A percentile compares a stretch with the other conserved stretches of the same genome.
These are phyloP conservation scores for Aix galericulata DNA, from an alignment of 2,113 vertebrate genomes.

Conservation along the genomic window DNA sequence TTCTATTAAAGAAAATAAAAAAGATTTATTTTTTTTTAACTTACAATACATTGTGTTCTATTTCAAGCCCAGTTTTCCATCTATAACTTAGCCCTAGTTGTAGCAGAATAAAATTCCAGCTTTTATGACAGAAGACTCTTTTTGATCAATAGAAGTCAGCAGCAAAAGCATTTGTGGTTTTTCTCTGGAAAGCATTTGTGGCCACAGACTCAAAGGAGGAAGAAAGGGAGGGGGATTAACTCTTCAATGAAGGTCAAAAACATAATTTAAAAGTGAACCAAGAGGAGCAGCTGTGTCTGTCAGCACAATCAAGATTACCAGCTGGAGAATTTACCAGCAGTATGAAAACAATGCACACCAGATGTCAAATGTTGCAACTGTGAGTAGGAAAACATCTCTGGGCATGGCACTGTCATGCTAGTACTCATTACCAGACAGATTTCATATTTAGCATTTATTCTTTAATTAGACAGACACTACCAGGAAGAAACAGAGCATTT, in stretches of 20 bases:
- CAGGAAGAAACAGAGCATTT: slow-evolving; percentile 39
- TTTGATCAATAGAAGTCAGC: slow-evolving; percentile 72
- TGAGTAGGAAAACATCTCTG: slow-evolving; percentile 51
- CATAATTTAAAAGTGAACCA: slow-evolving; percentile 77
- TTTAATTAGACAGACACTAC: slow-evolving; percentile 31
- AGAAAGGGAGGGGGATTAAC: slow-evolving; percentile 75
- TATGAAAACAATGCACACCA: slow-evolving; percentile 78
- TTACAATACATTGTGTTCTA: slow-evolving; percentile 37
- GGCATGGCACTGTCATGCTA: slow-evolving; percentile 17
- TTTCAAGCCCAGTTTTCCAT: slow-evolving; percentile 63
- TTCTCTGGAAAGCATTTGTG: slow-evolving; percentile 76
- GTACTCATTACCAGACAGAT: slow-evolving; percentile 24
- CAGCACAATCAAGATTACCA: slow-evolving; percentile 71
- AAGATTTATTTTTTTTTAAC: neutral
- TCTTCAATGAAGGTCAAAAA: slow-evolving; percentile 79
- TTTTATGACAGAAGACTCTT: slow-evolving; percentile 69
- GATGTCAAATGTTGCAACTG: slow-evolving; percentile 72
- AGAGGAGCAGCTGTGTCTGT: slow-evolving; percentile 78
- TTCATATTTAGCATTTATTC: slow-evolving; percentile 41
- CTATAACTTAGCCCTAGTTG: slow-evolving; percentile 42
- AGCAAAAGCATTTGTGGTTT: slow-evolving; percentile 68
- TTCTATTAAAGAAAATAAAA: slow-evolving; percentile 13
- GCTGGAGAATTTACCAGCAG: slow-evolving; percentile 75
- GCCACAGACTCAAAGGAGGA: slow-evolving; percentile 71
- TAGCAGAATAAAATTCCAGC: slow-evolving; percentile 67